Evolutionary conservation across 2,113 vertebrate genomes (phyloP).

Genomic region (Lophius piscatorius): DNA sequence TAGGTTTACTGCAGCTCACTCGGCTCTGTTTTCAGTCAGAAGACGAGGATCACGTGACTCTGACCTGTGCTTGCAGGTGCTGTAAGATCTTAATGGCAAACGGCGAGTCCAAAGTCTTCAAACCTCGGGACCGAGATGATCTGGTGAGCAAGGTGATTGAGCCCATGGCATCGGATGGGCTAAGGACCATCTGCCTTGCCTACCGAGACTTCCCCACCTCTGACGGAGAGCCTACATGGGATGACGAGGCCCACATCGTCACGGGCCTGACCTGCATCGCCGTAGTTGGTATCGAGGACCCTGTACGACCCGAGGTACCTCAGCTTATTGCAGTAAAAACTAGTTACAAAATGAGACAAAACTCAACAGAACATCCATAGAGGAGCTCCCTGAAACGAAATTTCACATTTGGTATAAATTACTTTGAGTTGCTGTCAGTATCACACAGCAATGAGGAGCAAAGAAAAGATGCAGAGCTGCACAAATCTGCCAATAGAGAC

Average conservation of each 20-base stretch:
- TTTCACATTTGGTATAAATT: too few species aligned
- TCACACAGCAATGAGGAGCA: too few species aligned
- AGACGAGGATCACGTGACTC: not conserved
- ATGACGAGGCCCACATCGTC: slow-evolving; percentile 91
- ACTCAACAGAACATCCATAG: too few species aligned
- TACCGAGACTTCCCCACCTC: slow-evolving; percentile 90
- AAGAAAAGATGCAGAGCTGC: too few species aligned
- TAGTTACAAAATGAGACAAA: too few species aligned
- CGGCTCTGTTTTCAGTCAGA: not conserved
- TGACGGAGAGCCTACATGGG: slow-evolving; percentile 93
- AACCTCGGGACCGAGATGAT: slow-evolving; percentile 88
- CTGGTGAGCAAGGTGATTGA: slow-evolving; percentile 93
- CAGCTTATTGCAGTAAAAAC: not conserved
- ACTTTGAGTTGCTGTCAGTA: too few species aligned
- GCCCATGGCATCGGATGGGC: slow-evolving; percentile 95
- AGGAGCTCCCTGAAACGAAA: too few species aligned
- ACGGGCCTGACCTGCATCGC: slow-evolving; percentile 91
- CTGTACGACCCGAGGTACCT: slow-evolving; percentile 92
- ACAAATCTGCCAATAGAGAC: too few species aligned
- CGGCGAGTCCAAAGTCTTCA: slow-evolving; percentile 88
- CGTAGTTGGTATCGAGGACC: slow-evolving; percentile 97
- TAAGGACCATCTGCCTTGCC: slow-evolving; percentile 96
- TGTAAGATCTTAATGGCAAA: slow-evolving; percentile 88
- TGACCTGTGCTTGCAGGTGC: slow-evolving; percentile 81
- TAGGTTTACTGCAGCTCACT: slow-evolving; percentile 68